Evolutionary conservation across 1,140 invertebrate genomes (phyloP), one percentile per base, ranked within the genome.

Genomic region (Chrysomallon squamiferum): DNA sequence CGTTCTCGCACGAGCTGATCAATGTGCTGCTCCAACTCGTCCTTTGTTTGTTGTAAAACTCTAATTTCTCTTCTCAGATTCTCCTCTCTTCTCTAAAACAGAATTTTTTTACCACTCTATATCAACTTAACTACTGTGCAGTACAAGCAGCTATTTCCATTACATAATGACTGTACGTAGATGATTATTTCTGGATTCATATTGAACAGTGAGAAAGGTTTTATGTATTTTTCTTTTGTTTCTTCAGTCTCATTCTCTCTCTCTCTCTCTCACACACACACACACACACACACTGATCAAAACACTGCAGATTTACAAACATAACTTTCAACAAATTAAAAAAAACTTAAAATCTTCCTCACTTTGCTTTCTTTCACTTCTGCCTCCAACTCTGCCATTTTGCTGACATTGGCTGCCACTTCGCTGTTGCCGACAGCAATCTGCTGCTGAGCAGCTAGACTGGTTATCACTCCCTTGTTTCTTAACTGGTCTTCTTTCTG

Each of bases 1-100:
- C 72, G 74, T 49, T 83, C 78, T 29, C 71, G 71, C 4, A 83
- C 66, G 11, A 83, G 62, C 50, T 72, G 63, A 47, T 81, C 75
- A 29, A 83, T 73, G 49, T 82, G 78, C 32, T 75, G 63, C 56
- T 96, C 94, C 32, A 98, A 86, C 87, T 97, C 95, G 76, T 93
- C 92, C 69, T 92, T 93, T 0, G 94, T 94, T 66, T 91, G 88
- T 85, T 92, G 90, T 27, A 77, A 27, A 1, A 74, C 56, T 38
- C 65, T 62, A 29, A 79, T 59, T 59, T 81, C 77, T 60, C 74
- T 66, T 29, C 63, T 59, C 4, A 61, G 56, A 52, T 74, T 73
- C 22, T 78, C 71, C 54, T 71, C 61, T 20, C 69, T 65, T 47
- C 69, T 70, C 77, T 77, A 67, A 5, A 38, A 38, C n/a, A n/a